A percentile compares a stretch with the other conserved stretches of the same genome.
Evolutionary conservation across 2,113 vertebrate species (phyloP).

Genomic region (Mobula hypostoma): DNA sequence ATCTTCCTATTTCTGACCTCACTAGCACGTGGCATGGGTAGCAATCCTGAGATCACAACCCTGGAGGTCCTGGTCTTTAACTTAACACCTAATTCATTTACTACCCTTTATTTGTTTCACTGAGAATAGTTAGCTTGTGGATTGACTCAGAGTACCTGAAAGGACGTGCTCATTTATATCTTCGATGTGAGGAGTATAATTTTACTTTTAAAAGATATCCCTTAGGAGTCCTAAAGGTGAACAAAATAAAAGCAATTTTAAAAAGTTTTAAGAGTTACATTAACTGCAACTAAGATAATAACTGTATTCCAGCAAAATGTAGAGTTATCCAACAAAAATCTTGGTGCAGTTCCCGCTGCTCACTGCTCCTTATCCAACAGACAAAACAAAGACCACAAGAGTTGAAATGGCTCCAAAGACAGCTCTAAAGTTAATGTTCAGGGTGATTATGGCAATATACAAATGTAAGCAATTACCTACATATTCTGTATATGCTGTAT

Average conservation of each 20-base stretch:
- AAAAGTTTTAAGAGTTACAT: neutral
- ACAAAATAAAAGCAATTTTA: neutral
- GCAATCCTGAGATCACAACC: too few species aligned
- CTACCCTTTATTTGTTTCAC: too few species aligned
- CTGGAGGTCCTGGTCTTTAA: too few species aligned
- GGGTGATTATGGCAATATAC: neutral
- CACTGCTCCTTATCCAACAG: neutral
- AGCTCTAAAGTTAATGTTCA: neutral
- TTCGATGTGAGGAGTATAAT: neutral
- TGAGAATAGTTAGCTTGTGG: neutral
- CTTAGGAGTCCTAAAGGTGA: neutral
- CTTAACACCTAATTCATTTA: too few species aligned
- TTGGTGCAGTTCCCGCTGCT: neutral
- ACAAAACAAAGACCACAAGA: neutral
- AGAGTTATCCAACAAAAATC: neutral
- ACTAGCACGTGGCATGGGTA: too few species aligned
- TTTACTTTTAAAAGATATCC: neutral
- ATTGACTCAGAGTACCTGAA: neutral
- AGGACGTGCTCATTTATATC: neutral
- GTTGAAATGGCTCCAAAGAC: neutral
- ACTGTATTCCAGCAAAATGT: neutral
- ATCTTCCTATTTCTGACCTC: too few species aligned
- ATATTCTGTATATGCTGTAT: neutral
- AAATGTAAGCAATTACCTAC: conserved; percentile 4
- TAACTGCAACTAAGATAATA: neutral